Evolutionary conservation across 2,113 vertebrate species (phyloP).

Genomic region (Salvator merianae): DNA sequence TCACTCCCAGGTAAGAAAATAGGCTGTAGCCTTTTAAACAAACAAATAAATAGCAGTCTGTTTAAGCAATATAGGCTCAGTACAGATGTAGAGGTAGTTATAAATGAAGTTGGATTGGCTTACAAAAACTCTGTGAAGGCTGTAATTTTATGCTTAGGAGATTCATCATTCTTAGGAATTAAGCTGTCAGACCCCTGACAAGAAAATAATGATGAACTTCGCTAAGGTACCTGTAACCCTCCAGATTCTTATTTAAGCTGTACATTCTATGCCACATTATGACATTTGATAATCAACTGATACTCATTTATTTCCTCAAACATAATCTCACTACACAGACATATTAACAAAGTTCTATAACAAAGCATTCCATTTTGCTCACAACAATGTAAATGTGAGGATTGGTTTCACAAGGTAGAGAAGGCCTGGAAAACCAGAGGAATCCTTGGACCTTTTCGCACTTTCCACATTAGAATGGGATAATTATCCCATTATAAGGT

Average conservation of each 20-base stretch:
- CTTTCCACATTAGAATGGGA: too few relatives aligned
- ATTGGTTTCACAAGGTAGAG: neutral
- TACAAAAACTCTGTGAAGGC: constrained; percentile 20
- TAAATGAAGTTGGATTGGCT: constrained; percentile 10
- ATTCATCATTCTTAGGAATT: constrained; percentile 21
- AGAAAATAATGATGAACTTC: constrained; percentile 18
- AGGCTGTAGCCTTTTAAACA: too few relatives aligned
- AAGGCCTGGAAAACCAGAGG: too few relatives aligned
- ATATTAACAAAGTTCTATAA: neutral
- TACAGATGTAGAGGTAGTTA: neutral
- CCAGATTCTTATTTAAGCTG: neutral
- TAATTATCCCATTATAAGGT: too few relatives aligned
- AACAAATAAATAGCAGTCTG: too few relatives aligned
- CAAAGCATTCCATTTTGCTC: neutral
- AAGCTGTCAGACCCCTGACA: constrained; percentile 4
- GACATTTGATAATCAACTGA: neutral
- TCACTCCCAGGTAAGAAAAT: too few relatives aligned
- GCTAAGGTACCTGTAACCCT: neutral
- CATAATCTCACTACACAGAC: neutral
- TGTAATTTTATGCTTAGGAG: neutral
- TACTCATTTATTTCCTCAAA: constrained; percentile 19
- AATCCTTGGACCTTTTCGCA: too few relatives aligned
- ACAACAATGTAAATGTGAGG: neutral
- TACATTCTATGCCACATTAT: neutral
- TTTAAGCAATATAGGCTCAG: too few relatives aligned